Evolutionary conservation across 2,113 vertebrate genomes (phyloP), one percentile per base, ranked within the genome.

Genomic region (Bucco capensis): DNA sequence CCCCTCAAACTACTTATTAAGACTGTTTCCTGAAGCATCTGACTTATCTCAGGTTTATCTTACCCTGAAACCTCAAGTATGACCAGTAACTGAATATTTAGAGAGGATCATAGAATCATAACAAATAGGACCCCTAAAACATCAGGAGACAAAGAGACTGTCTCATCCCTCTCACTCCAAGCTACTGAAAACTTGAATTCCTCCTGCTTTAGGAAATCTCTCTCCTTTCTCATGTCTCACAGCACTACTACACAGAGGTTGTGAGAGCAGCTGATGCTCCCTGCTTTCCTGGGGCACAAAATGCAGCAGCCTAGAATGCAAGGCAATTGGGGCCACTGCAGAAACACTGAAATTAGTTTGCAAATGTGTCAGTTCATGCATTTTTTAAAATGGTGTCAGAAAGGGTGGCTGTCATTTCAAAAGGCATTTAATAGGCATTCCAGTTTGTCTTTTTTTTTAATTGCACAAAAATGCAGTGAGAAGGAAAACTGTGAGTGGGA

Each of bases 401-500:
- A 88, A 53, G 64, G 40, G 65, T 67, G 77, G 81, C 69, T 88
- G 77, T 86, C 15, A 3, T 81, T 93, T 94, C 51, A 37, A 73
- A 89, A 91, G 24, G 40, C 44, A 11, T 83, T 95, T 95, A 85
- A 93, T 92, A 95, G 78, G 57, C 56, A 10, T 95, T 95, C 83
- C 67, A 67, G 50, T 82, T 94, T 89, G 73, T 81, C 73, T 49
- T 67, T 70, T 69, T 95, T 95, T 96, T 95, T 96, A 88, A 93
- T 96, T 92, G 87, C 90, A 90, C 53, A 72, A 88, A 96, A 96
- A 90, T 83, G 83, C 80, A 78, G 83, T 7, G 60, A 86, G 76
- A 89, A 84, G 86, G 67, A 86, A 90, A 84, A 82, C 50, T 56
- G 46, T 61, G 80, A 89, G 49, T 80, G 72, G 61, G 82, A 91